Evolutionary conservation across 2,797 vertebrate genomes (phyloP).

Genomic region (Pogonophryne albipinna): DNA sequence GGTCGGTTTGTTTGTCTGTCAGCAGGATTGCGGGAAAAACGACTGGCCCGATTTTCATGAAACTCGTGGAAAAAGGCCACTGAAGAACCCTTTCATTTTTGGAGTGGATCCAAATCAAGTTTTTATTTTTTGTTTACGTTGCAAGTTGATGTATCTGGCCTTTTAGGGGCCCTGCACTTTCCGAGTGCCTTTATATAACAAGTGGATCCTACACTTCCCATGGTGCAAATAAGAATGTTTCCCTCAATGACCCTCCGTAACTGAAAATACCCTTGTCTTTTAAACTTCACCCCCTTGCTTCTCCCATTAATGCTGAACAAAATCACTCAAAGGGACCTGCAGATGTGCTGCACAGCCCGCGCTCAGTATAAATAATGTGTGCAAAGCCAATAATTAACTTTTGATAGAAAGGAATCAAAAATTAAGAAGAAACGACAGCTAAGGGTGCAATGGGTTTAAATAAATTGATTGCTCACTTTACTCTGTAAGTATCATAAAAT

Average conservation of each 20-base stretch:
- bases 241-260: neutral
- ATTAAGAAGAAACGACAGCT: conserved; percentile 24
- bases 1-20: too few species aligned
- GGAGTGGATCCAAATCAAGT: too few species aligned
- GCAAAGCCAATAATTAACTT: conserved; percentile 58
- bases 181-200: neutral
- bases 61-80: too few species aligned
- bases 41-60: too few species aligned
- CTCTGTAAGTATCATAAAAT: neutral
- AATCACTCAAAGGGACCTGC: conserved; percentile 62
- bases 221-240: neutral
- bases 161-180: too few species aligned
- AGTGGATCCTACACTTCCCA: conserved; percentile 1
- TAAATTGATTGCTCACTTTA: neutral
- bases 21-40: too few species aligned
- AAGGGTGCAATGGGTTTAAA: conserved; percentile 9
- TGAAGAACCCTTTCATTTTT: too few species aligned
- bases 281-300: conserved; percentile 11
- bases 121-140: too few species aligned
- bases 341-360: conserved; percentile 49
- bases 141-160: too few species aligned
- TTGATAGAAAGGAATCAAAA: conserved; percentile 46
- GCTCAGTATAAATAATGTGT: conserved; percentile 48
- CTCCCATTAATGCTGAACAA: conserved; percentile 64
- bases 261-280: neutral